Percentiles rank a stretch among this genome's conserved stretches.
Evolutionary conservation across 2,113 vertebrate species (phyloP).

Genomic region (Saguinus imperator): DNA sequence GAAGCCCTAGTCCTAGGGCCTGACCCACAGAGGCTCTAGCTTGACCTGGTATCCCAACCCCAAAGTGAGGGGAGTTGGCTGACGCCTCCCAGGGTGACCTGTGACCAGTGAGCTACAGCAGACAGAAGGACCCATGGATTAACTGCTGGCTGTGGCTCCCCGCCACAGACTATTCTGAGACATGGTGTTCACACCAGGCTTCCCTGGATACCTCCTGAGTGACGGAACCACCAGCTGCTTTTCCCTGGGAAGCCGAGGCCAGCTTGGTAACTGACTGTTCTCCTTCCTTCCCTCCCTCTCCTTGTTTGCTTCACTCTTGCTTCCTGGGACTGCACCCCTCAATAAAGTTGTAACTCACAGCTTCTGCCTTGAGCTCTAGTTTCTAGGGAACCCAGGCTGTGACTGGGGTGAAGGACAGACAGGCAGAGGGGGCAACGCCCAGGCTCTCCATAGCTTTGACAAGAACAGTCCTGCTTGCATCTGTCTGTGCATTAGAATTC

Average conservation of each 20-base stretch:
- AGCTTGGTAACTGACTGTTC: background rate
- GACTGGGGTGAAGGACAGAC: background rate
- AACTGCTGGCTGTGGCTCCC: background rate
- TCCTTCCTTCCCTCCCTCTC: background rate
- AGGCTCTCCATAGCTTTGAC: background rate
- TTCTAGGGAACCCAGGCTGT: background rate
- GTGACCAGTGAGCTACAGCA: background rate
- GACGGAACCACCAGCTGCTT: background rate
- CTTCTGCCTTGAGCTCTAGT: background rate
- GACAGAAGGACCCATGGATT: background rate
- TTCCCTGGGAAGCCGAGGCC: background rate
- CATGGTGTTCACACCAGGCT: accelerated
- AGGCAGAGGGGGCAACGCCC: background rate
- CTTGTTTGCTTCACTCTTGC: background rate
- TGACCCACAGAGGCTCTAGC: background rate
- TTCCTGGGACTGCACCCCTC: background rate
- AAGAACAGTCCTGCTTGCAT: background rate
- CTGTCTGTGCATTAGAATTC: background rate
- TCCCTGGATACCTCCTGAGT: background rate
- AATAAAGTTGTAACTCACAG: background rate
- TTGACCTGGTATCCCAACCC: background rate
- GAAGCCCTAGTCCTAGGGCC: background rate
- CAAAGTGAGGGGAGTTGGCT: no score
- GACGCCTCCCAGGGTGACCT: accelerated
- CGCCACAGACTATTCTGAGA: background rate